Evolutionary conservation across 2,113 vertebrate species (phyloP).

Genomic region (Otis tarda): DNA sequence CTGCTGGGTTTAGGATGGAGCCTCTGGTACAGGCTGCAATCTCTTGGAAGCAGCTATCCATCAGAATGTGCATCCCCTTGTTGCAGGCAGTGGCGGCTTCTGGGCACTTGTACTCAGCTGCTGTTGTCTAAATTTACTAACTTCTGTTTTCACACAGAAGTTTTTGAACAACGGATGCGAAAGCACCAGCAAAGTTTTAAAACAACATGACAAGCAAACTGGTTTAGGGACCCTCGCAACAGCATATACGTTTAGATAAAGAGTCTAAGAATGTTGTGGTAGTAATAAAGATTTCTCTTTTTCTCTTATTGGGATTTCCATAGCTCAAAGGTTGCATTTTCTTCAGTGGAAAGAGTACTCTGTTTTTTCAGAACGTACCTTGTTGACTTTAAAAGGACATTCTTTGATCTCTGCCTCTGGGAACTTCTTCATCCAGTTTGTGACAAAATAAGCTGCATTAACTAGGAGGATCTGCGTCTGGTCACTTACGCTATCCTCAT

Average conservation of each 20-base stretch:
- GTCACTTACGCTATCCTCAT: constrained; percentile 61
- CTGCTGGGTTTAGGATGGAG: neutral
- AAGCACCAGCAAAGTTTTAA: neutral
- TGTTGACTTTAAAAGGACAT: constrained; percentile 79
- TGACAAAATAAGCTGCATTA: constrained; percentile 80
- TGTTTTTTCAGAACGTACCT: constrained; percentile 64
- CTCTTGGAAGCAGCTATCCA: neutral
- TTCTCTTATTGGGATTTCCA: neutral
- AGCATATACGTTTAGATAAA: neutral
- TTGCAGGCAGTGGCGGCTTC: neutral
- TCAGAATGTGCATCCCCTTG: neutral
- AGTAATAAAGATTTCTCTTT: neutral
- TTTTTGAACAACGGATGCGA: neutral
- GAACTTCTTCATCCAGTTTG: constrained; percentile 84
- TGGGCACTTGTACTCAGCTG: neutral
- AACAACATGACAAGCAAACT: neutral
- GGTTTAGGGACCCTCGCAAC: neutral
- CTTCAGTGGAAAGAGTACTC: neutral
- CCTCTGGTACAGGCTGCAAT: neutral
- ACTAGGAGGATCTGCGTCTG: constrained; percentile 79
- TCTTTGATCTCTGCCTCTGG: constrained; percentile 78
- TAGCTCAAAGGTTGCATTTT: neutral
- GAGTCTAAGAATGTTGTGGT: neutral
- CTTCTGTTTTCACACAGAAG: neutral
- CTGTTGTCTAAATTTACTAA: neutral